phyloP scores from a whole-genome alignment of 1,140 invertebrate genomes.

The Teleogryllus occipitalis region DNA sequence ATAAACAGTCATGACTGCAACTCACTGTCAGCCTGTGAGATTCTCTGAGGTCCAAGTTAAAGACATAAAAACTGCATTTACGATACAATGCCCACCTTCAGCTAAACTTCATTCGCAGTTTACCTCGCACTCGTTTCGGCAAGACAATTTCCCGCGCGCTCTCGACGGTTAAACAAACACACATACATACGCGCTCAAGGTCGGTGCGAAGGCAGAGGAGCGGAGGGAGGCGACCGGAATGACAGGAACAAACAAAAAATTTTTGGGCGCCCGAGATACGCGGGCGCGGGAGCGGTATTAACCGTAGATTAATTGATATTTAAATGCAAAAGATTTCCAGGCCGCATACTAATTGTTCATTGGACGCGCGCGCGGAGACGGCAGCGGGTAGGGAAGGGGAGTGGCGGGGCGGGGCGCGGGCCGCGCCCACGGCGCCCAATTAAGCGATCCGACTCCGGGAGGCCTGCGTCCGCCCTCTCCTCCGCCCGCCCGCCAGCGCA shows the following conservation, averaged over 20 bases:
- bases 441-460: neutral
- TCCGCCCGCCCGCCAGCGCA: neutral
- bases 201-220: neutral
- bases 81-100: no score
- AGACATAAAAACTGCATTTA: no score
- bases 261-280: neutral
- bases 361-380: neutral
- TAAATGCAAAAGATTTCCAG: neutral
- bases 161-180: neutral
- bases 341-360: constrained; percentile 4
- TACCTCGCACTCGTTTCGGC: no score
- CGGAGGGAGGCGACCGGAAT: neutral
- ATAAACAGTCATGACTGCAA: no score
- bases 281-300: neutral
- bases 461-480: neutral
- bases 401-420: no score
- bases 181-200: neutral
- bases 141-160: no score
- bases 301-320: neutral
- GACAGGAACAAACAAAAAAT: neutral
- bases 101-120: no score
- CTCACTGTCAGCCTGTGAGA: no score
- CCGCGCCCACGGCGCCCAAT: neutral
- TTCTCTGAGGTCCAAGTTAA: no score
- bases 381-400: neutral